A percentile compares a stretch with the other conserved stretches of the same genome.
Evolutionary conservation across 2,797 vertebrate species (phyloP).

Genomic region (Gymnocypris eckloni): DNA sequence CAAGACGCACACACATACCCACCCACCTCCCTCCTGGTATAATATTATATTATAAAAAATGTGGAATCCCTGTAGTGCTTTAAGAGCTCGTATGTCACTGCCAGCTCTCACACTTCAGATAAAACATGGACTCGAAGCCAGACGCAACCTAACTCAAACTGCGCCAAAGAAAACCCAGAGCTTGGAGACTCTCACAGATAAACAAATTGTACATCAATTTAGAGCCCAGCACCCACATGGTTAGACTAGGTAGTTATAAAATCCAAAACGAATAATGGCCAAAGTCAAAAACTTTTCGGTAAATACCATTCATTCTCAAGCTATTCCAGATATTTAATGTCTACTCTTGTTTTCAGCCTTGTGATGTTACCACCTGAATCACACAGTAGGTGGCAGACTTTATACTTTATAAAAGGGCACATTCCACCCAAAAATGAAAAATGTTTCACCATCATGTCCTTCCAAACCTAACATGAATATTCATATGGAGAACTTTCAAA

Average conservation of each 20-base stretch:
- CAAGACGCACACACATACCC: background rate
- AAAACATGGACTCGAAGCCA: conserved; percentile 14
- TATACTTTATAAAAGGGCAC: background rate
- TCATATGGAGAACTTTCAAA: background rate
- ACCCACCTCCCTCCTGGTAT: background rate
- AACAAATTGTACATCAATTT: conserved; percentile 26
- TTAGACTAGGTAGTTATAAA: background rate
- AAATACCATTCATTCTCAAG: background rate
- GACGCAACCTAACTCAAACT: background rate
- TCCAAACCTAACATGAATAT: background rate
- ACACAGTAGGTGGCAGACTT: conserved; percentile 30
- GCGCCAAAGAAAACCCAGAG: conserved; percentile 13
- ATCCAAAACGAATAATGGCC: background rate
- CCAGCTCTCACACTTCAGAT: conserved; percentile 22
- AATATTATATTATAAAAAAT: conserved; percentile 15
- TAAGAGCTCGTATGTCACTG: conserved; percentile 4
- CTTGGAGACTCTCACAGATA: conserved; percentile 19
- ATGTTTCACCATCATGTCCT: background rate
- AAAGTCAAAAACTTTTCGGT: conserved; percentile 7
- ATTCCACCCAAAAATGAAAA: background rate
- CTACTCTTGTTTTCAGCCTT: conserved; percentile 4
- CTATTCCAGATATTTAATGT: background rate
- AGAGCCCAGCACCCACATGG: background rate
- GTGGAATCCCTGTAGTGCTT: background rate
- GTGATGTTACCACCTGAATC: background rate